Evolutionary conservation across 2,113 vertebrate genomes (phyloP), one percentile per base, ranked within the genome.

Genomic region (Oncorhynchus kisutch): DNA sequence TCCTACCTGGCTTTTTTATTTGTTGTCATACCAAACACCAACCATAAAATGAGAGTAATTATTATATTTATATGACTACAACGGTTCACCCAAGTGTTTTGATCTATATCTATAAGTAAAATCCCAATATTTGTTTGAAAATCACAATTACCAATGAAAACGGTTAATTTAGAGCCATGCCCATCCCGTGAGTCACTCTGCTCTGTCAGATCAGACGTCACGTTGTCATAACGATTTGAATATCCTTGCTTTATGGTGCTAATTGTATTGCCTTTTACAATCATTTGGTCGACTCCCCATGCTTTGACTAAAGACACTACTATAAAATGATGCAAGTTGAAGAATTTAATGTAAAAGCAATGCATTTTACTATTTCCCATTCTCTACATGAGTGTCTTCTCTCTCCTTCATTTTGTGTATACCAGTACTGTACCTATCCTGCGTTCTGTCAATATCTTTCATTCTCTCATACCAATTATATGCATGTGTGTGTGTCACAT

Each of bases 391-490:
- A 22, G 24, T 29, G 62, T 54, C 18, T 14, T 54, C 51, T 54
- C 51, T 54, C 12, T 14, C 16, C 5, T 18, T 54, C 16, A 54
- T 54, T 54, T 5, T 54, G 51, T 67, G 39, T 27, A 39, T 67
- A 16, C 11, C 34, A 24, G 29, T 72, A 18, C 18, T 13, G 16
- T 84, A 79, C 78, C 73, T 75, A 74, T 65, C 70, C 70, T 81
- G 78, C 84, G 81, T 77, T 72, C 77, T 78, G 81, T 75, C 77
- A 76, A 68, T 78, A 75, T 77, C 85, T 80, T 81, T 81, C 83
- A 87, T 86, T 87, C 83, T 71, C 24, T 91, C 90, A 90, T 88
- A 87, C 88, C 88, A 92, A 91, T 90, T 91, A 62, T 62, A 22
- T n/a, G n/a, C 49, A 9, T 68, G 64, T 66, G 72, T 69, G 68